Evolutionary conservation across 2,797 vertebrate species (phyloP).

Genomic region (Synaphobranchus kaupii): DNA sequence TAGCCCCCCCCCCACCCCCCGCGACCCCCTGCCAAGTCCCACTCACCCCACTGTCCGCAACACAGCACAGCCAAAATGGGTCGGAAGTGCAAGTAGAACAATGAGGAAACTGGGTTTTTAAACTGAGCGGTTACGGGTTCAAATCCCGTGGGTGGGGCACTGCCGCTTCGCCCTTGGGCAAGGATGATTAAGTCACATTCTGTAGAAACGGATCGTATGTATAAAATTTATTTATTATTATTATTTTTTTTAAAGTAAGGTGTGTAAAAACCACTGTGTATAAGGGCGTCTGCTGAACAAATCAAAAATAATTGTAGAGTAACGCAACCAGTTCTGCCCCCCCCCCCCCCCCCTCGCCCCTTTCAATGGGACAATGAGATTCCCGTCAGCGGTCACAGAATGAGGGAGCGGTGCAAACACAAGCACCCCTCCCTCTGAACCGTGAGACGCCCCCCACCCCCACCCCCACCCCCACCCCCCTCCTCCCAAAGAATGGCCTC

Average conservation of each 20-base stretch:
- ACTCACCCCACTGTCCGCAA: too few relatives aligned
- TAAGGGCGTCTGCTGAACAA: background rate
- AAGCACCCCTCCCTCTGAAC: background rate
- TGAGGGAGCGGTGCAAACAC: background rate
- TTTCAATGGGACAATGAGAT: background rate
- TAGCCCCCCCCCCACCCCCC: too few relatives aligned
- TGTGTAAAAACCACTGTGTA: background rate
- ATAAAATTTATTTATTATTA: too few relatives aligned
- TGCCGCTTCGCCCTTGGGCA: background rate
- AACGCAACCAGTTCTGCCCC: background rate
- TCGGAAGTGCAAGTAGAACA: too few relatives aligned
- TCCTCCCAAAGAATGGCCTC: too few relatives aligned
- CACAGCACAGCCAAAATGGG: too few relatives aligned
- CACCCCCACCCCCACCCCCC: too few relatives aligned
- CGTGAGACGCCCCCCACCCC: too few relatives aligned
- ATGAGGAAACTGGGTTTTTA: background rate
- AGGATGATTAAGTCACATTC: background rate
- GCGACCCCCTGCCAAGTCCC: too few relatives aligned
- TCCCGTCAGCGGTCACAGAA: background rate
- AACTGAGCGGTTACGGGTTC: background rate
- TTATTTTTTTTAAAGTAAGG: too few relatives aligned
- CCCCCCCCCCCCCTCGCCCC: background rate
- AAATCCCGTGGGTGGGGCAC: background rate
- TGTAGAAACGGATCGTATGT: too few relatives aligned
- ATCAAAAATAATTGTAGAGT: background rate